phyloP scores from a whole-genome alignment of 2,797 vertebrate species.

The Enteromius fasciolatus region DNA sequence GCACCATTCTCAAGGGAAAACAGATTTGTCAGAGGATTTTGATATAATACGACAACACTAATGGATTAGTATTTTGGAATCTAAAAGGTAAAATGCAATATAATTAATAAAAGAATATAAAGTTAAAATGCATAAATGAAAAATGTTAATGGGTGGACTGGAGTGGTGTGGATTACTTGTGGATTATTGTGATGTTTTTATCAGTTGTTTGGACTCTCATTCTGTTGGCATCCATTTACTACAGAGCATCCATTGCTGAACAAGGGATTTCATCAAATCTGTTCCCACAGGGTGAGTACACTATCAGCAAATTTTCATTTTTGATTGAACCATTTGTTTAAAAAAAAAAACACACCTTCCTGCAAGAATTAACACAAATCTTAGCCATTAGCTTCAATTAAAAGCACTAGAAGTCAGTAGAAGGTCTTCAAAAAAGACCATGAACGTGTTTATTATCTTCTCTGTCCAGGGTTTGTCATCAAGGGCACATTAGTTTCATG shows the following conservation, averaged over 20 bases:
- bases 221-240: background rate
- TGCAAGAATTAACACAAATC: background rate
- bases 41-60: background rate
- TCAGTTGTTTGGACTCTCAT: background rate
- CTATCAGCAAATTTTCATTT: background rate
- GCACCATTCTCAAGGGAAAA: background rate
- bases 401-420: background rate
- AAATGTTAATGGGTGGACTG: background rate
- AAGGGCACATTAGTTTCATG: slow-evolving; percentile 25
- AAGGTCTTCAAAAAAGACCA: background rate
- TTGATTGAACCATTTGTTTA: background rate
- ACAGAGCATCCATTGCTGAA: background rate
- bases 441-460: slow-evolving; percentile 17
- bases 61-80: too few species aligned
- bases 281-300: background rate
- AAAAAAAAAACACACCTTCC: background rate
- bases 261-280: background rate
- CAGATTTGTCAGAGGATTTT: background rate
- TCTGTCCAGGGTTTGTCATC: slow-evolving; percentile 20
- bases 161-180: background rate
- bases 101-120: background rate
- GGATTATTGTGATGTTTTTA: background rate
- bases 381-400: background rate
- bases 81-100: too few species aligned
- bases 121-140: background rate